Percentiles rank a stretch among this genome's conserved stretches.
phyloP scores from a whole-genome alignment of 2,888 invertebrate species.

The Drosophila lacicola region DNA sequence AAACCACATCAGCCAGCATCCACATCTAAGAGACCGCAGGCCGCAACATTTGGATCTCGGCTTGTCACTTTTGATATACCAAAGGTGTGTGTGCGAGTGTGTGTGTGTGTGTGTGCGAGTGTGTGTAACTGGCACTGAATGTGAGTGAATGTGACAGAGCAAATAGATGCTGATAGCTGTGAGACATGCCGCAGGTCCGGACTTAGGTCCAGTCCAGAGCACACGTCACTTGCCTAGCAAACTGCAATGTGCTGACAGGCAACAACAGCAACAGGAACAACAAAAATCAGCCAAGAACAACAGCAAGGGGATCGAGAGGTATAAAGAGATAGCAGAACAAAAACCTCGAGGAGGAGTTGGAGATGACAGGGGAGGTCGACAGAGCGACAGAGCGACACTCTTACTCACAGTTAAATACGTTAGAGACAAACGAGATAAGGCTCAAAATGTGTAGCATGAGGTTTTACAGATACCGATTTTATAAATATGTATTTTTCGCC shows the following conservation, averaged over 20 bases:
- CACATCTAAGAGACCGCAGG: slow-evolving; percentile 61
- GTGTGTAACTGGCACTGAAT: slow-evolving; percentile 61
- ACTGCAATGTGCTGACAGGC: slow-evolving; percentile 74
- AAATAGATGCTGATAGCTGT: slow-evolving; percentile 72
- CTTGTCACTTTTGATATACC: slow-evolving; percentile 44
- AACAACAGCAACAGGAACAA: slow-evolving; percentile 37
- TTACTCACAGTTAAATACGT: slow-evolving; percentile 55
- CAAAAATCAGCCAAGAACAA: not conserved
- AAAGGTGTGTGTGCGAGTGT: slow-evolving; percentile 15
- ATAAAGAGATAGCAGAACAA: slow-evolving; percentile 11
- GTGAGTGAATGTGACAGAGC: slow-evolving; percentile 72
- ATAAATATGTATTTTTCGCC: slow-evolving; percentile 73
- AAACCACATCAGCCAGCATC: slow-evolving; percentile 25
- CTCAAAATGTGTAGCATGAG: slow-evolving; percentile 47
- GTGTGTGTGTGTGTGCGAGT: slow-evolving; percentile 13
- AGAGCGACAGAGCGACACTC: slow-evolving; percentile 9
- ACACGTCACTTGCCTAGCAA: slow-evolving; percentile 65
- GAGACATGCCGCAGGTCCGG: slow-evolving; percentile 62
- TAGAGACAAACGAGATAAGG: slow-evolving; percentile 59
- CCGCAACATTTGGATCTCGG: slow-evolving; percentile 46
- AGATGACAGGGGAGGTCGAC: slow-evolving; percentile 2
- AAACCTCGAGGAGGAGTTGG: slow-evolving; percentile 13
- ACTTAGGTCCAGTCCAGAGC: slow-evolving; percentile 45
- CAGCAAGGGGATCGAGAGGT: not conserved
- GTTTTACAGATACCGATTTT: slow-evolving; percentile 57